Evolutionary conservation across 2,797 vertebrate species (phyloP).

Genomic region (Epinephelus awoara): DNA sequence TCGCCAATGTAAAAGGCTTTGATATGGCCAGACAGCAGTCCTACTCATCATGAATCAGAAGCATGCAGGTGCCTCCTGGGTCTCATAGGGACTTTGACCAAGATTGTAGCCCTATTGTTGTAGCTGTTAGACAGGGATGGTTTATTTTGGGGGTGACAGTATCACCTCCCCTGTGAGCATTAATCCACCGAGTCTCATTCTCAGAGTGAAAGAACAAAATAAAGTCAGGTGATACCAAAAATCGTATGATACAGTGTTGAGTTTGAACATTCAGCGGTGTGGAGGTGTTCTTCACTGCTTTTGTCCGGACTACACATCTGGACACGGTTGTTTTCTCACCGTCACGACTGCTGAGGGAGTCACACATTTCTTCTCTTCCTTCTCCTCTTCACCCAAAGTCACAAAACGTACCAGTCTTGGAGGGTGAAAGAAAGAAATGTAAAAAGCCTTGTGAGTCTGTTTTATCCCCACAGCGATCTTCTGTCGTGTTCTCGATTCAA

Average conservation of each 20-base stretch:
- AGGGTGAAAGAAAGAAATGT: conserved; percentile 76
- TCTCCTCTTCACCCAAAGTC: conserved; percentile 58
- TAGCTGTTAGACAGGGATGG: conserved; percentile 58
- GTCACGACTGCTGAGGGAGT: conserved; percentile 49
- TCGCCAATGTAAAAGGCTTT: conserved; percentile 82
- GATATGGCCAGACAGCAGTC: conserved; percentile 71
- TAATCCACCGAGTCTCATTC: conserved; percentile 60
- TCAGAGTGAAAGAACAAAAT: conserved; percentile 60
- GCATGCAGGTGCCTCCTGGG: conserved; percentile 83
- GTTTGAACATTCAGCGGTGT: conserved; percentile 55
- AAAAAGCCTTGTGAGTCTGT: conserved; percentile 67
- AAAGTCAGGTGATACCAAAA: conserved; percentile 62
- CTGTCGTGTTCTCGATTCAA: conserved; percentile 77
- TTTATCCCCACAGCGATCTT: conserved; percentile 34
- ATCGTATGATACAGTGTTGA: conserved; percentile 61
- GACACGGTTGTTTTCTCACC: conserved; percentile 15
- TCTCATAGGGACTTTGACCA: conserved; percentile 60
- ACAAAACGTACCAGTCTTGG: conserved; percentile 64
- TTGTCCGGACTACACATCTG: conserved; percentile 44
- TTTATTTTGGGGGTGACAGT: conserved; percentile 33
- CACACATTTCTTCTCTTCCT: conserved; percentile 41
- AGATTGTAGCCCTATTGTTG: conserved; percentile 67
- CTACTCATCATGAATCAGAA: conserved; percentile 76
- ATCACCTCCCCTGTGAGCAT: conserved; percentile 45
- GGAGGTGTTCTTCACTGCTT: conserved; percentile 61